Conservation (phyloP, 2,113 vertebrate species). For the Ammodytes marinus region DNA sequence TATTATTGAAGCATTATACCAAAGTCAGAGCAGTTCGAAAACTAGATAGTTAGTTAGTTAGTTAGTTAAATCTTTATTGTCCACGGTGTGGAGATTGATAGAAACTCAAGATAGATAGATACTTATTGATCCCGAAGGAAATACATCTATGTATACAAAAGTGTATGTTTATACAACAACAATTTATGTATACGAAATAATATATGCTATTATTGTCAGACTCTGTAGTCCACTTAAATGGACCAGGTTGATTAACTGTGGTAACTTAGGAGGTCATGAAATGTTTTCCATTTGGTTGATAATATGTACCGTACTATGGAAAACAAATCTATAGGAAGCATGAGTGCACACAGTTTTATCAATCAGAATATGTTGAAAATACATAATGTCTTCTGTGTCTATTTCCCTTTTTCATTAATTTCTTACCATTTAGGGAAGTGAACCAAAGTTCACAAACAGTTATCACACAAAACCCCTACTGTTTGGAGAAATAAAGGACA, state of each 20-base stretch:
- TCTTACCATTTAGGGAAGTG: slow-evolving; percentile 82
- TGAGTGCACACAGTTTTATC: not conserved
- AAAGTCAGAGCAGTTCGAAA: not conserved
- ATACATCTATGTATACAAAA: too few species aligned
- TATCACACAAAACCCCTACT: slow-evolving; percentile 92
- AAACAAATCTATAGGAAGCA: not conserved
- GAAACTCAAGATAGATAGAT: too few species aligned
- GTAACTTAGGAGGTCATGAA: not conserved
- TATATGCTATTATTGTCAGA: not conserved
- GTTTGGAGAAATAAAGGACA: slow-evolving; percentile 88
- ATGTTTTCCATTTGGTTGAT: not conserved
- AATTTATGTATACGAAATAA: too few species aligned
- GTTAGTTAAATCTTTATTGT: too few species aligned
- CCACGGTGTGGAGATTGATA: too few species aligned
- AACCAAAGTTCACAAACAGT: slow-evolving; percentile 88
- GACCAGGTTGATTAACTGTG: not conserved
- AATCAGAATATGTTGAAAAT: not conserved
- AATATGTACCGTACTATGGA: not conserved
- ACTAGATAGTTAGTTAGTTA: too few species aligned
- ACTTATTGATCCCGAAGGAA: too few species aligned
- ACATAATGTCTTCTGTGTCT: not conserved
- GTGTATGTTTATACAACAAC: too few species aligned
- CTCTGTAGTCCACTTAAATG: not conserved
- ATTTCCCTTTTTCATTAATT: slow-evolving; percentile 13
- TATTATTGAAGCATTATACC: not conserved